Evolutionary conservation across 2,113 vertebrate species (phyloP).

Genomic region (Zapornia atra): DNA sequence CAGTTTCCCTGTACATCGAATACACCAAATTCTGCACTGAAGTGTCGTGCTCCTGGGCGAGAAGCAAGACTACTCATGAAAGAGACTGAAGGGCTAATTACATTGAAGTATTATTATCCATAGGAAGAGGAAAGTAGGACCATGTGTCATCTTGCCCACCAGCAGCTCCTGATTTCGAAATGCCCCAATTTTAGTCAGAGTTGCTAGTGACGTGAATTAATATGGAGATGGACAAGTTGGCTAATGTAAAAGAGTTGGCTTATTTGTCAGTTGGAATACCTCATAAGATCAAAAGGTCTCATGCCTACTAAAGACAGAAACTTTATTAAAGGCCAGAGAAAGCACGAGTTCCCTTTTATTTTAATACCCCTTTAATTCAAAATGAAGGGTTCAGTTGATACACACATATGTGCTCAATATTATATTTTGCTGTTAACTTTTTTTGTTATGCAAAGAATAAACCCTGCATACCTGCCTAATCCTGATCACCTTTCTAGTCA

Average conservation of each 20-base stretch:
- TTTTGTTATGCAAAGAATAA: constrained; percentile 22
- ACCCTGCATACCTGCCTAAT: background rate
- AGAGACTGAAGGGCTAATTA: background rate
- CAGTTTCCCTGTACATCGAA: background rate
- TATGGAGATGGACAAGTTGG: background rate
- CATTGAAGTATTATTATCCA: background rate
- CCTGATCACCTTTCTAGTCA: background rate
- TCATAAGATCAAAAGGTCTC: background rate
- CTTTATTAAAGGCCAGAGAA: background rate
- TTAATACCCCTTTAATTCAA: background rate
- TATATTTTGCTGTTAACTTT: background rate
- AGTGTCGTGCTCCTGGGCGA: fast-evolving
- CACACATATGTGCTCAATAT: background rate
- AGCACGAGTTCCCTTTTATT: background rate
- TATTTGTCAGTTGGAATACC: constrained; percentile 6
- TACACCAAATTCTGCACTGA: background rate
- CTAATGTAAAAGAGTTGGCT: background rate
- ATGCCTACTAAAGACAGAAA: background rate
- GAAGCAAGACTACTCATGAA: background rate
- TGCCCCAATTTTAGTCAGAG: background rate
- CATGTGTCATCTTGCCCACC: background rate
- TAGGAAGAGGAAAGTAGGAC: background rate
- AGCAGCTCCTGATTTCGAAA: background rate
- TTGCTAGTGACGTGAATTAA: background rate
- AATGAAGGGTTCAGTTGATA: background rate